Percentiles rank a stretch among this genome's conserved stretches.
Evolutionary conservation across 2,888 invertebrate genomes (phyloP).

Genomic region (Hyles lineata): DNA sequence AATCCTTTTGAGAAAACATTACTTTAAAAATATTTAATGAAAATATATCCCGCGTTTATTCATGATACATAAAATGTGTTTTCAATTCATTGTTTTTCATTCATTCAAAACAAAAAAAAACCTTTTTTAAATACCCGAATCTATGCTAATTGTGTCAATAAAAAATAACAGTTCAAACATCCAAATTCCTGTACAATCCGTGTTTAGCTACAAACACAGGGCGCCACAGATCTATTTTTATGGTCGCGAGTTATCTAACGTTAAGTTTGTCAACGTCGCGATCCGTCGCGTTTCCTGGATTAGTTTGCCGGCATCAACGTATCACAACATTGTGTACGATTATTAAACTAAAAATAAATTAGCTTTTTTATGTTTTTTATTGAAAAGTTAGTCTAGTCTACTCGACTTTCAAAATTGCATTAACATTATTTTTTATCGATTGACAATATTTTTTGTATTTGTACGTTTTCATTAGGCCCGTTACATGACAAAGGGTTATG

Average conservation of each 20-base stretch:
- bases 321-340: neutral
- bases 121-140: too few relatives aligned
- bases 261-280: slow-evolving; percentile 30
- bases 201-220: neutral
- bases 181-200: slow-evolving; percentile 6
- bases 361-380: neutral
- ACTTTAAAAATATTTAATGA: too few relatives aligned
- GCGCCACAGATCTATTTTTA: slow-evolving; percentile 21
- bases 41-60: too few relatives aligned
- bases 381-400: neutral
- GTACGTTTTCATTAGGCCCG: too few relatives aligned
- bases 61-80: too few relatives aligned
- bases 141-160: neutral
- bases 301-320: neutral
- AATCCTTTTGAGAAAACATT: too few relatives aligned
- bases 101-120: too few relatives aligned
- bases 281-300: slow-evolving; percentile 31
- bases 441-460: too few relatives aligned
- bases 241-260: neutral
- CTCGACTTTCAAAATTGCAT: too few relatives aligned
- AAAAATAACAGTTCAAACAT: neutral
- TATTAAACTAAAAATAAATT: neutral
- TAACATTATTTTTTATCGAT: too few relatives aligned
- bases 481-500: too few relatives aligned
- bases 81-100: too few relatives aligned